Evolutionary conservation across 2,113 vertebrate genomes (phyloP).

Genomic region (Zosterops japonicus): DNA sequence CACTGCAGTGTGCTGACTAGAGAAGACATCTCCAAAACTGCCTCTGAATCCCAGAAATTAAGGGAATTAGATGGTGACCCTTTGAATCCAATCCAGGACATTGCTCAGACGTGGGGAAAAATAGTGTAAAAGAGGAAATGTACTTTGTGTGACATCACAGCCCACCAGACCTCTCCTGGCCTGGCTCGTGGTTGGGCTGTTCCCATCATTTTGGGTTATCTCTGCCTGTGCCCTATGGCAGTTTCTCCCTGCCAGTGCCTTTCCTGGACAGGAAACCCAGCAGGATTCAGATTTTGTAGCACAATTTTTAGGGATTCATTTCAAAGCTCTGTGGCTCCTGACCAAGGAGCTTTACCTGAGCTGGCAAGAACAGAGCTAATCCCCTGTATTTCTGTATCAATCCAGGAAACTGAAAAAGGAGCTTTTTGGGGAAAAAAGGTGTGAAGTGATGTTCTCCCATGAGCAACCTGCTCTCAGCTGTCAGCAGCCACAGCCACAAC

Average conservation of each 20-base stretch:
- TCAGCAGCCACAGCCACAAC: background rate
- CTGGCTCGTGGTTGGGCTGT: background rate
- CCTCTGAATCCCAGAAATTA: background rate
- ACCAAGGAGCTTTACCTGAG: background rate
- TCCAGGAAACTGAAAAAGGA: background rate
- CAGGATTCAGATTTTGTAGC: background rate
- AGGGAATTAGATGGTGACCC: background rate
- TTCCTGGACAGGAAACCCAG: background rate
- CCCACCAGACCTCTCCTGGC: background rate
- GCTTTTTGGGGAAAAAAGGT: background rate
- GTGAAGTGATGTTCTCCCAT: background rate
- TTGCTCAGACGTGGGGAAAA: background rate
- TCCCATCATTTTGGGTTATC: fast-evolving
- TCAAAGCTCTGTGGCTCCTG: background rate
- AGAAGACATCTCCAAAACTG: background rate
- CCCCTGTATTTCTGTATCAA: background rate
- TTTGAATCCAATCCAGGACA: background rate
- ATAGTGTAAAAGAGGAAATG: background rate
- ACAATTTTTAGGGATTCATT: background rate
- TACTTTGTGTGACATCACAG: background rate
- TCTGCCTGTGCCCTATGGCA: background rate
- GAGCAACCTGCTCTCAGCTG: background rate
- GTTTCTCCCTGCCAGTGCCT: background rate
- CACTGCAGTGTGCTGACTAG: background rate
- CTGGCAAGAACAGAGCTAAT: background rate